Evolutionary conservation across 2,888 invertebrate species (phyloP).

Genomic region (Ypsolopha scabrella): DNA sequence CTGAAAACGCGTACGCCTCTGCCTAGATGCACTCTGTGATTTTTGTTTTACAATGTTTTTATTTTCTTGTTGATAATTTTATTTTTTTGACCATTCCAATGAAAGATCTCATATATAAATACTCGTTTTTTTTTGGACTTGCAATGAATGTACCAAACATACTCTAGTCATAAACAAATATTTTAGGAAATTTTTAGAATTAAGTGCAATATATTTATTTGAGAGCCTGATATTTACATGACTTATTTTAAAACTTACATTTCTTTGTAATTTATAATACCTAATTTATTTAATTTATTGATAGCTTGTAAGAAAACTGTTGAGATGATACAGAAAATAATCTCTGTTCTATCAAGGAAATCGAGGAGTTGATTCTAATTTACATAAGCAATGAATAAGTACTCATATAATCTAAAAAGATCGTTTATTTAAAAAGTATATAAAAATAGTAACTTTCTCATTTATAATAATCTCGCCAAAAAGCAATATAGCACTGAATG

Average conservation of each 20-base stretch:
- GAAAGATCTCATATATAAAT: neutral
- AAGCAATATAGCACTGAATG: neutral
- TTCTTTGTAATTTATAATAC: neutral
- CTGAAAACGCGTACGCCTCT: too few relatives aligned
- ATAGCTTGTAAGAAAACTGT: neutral
- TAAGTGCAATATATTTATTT: slow-evolving; percentile 9
- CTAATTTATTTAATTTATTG: neutral
- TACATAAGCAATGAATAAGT: too few relatives aligned
- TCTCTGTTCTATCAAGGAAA: neutral
- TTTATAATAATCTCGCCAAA: neutral
- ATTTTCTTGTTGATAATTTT: slow-evolving; percentile 15
- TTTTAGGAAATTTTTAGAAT: slow-evolving; percentile 2
- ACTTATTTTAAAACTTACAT: neutral
- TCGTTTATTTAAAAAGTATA: neutral
- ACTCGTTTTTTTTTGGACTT: slow-evolving; percentile 16
- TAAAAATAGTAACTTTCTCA: neutral
- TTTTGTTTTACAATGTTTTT: slow-evolving; percentile 7
- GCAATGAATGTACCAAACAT: slow-evolving; percentile 21
- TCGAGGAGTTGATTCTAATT: too few relatives aligned
- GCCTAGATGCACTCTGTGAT: too few relatives aligned
- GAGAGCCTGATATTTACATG: neutral
- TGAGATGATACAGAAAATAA: neutral
- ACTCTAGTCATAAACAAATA: slow-evolving; percentile 16
- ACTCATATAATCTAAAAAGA: neutral
- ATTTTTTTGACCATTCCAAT: slow-evolving; percentile 11